Conservation (phyloP, 2,888 invertebrate species). For the Leptinotarsa peninsularis region DNA sequence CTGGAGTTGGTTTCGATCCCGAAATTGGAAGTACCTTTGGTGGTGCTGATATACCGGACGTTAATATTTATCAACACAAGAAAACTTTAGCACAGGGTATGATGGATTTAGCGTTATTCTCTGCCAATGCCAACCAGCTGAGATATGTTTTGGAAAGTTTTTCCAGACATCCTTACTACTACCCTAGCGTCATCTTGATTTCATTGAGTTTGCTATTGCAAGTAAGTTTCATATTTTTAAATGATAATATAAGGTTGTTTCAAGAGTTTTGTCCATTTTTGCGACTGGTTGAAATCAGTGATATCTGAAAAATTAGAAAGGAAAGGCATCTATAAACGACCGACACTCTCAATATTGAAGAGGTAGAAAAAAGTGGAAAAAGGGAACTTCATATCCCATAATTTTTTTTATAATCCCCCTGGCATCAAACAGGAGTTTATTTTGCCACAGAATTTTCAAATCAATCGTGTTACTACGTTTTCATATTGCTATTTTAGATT, state of each 20-base stretch:
- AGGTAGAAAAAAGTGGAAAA: no score
- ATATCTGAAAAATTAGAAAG: no score
- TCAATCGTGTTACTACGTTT: no score
- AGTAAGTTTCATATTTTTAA: conserved; percentile 67
- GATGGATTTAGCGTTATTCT: conserved; percentile 91
- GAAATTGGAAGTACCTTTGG: conserved; percentile 53
- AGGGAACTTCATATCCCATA: no score
- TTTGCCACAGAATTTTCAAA: no score
- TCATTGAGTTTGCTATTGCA: conserved; percentile 82
- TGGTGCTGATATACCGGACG: conserved; percentile 71
- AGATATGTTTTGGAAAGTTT: conserved; percentile 84
- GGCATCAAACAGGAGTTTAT: no score
- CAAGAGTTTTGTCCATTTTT: background rate
- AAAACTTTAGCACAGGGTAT: conserved; percentile 92
- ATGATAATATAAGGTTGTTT: background rate
- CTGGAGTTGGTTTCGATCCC: conserved; percentile 53
- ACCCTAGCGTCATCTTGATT: conserved; percentile 80
- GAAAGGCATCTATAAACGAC: no score
- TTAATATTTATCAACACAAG: conserved; percentile 90
- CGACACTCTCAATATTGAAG: no score
- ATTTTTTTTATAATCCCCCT: no score
- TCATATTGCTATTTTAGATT: no score
- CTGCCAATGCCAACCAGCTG: conserved; percentile 90
- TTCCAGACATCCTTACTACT: conserved; percentile 79
- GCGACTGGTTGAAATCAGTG: no score